Conservation (phyloP, 2,888 invertebrate genomes). For the Amphipoea oculea region DNA sequence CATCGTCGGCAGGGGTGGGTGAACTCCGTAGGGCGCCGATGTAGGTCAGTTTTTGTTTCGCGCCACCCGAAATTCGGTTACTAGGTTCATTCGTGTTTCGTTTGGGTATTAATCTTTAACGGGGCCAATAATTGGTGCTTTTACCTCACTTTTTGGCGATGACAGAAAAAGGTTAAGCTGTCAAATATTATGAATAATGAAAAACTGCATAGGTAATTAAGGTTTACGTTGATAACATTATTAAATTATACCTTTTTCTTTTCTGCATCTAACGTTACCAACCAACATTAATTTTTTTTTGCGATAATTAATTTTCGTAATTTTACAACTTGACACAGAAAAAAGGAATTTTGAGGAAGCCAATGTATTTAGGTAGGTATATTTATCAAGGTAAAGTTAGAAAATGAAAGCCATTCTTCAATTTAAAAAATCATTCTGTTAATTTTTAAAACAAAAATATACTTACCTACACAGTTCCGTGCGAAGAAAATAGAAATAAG, state of each 20-base stretch:
- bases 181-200: constrained; percentile 24
- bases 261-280: not conserved
- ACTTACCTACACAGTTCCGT: not conserved
- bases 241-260: not conserved
- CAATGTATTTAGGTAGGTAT: not conserved
- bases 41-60: constrained; percentile 91
- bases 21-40: constrained; percentile 88
- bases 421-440: not conserved
- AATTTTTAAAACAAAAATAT: not conserved
- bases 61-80: constrained; percentile 90
- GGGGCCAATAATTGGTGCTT: constrained; percentile 70
- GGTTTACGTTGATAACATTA: not conserved
- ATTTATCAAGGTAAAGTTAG: not conserved
- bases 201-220: not conserved
- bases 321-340: not conserved
- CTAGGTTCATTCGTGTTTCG: constrained; percentile 82
- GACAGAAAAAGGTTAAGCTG: constrained; percentile 32
- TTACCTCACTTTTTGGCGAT: constrained; percentile 64
- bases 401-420: not conserved
- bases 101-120: constrained; percentile 72
- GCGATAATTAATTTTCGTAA: not conserved
- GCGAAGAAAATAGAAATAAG: constrained; percentile 35
- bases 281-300: not conserved
- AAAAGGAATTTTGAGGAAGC: not conserved
- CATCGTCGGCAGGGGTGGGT: constrained; percentile 86